Conservation (phyloP, 2,113 vertebrate species). For the Sebastes schlegelii region DNA sequence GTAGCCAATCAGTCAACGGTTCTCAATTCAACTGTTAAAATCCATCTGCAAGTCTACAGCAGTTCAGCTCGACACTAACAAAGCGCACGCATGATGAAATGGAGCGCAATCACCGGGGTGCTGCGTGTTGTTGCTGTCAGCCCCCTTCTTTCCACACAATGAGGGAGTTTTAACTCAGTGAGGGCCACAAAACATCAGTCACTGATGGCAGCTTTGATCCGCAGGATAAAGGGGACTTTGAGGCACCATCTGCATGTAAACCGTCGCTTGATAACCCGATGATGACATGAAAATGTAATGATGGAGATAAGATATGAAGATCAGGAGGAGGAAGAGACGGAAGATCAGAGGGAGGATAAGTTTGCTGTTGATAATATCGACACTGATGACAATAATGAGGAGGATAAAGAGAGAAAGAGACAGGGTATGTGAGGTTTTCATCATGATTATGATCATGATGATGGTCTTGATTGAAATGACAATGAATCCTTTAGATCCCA, state of each 20-base stretch:
- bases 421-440: constrained; percentile 4
- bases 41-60: constrained; percentile 52
- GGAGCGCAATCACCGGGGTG: constrained; percentile 39
- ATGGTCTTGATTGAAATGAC: constrained; percentile 1
- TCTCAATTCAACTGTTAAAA: constrained; percentile 58
- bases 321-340: constrained; percentile 4
- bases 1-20: constrained; percentile 47
- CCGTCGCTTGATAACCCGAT: neutral
- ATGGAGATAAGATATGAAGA: constrained; percentile 19
- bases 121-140: constrained; percentile 48
- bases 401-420: constrained; percentile 5
- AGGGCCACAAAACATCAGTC: constrained; percentile 45
- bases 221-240: constrained; percentile 57
- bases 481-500: neutral
- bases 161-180: constrained; percentile 24
- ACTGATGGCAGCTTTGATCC: constrained; percentile 60
- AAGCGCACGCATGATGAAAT: constrained; percentile 73
- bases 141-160: constrained; percentile 39
- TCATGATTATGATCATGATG: constrained; percentile 10
- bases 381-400: constrained; percentile 5
- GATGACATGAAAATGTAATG: constrained; percentile 48
- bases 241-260: constrained; percentile 36
- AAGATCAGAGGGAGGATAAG: neutral
- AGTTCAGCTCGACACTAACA: constrained; percentile 41
- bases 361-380: neutral